Conservation (phyloP, 2,797 vertebrate species). For the Acanthis flammea region DNA sequence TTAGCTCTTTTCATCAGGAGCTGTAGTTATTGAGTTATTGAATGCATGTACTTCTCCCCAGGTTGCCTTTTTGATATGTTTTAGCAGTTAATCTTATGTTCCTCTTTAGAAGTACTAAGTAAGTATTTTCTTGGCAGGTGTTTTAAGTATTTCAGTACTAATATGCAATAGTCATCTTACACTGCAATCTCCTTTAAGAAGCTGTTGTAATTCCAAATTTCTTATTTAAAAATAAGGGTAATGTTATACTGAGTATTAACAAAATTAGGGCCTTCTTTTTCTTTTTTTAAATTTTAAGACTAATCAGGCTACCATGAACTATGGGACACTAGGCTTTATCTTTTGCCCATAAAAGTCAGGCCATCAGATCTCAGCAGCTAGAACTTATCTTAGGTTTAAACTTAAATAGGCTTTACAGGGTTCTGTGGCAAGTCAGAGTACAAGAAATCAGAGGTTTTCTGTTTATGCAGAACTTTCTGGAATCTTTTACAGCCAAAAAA, state of each 20-base stretch:
- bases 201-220: background rate
- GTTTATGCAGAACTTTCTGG: background rate
- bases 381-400: background rate
- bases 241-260: background rate
- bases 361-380: background rate
- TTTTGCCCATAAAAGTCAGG: background rate
- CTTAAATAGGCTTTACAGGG: background rate
- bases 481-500: background rate
- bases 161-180: background rate
- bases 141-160: background rate
- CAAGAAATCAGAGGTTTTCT: background rate
- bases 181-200: background rate
- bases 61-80: background rate
- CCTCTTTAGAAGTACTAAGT: background rate
- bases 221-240: background rate
- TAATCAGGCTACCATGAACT: background rate
- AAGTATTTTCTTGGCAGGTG: background rate
- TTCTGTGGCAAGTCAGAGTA: background rate
- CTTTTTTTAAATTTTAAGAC: background rate
- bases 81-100: background rate
- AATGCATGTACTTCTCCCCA: background rate
- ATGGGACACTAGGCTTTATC: background rate
- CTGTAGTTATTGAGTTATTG: conserved; percentile 2
- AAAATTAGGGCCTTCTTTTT: background rate
- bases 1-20: background rate